Evolutionary conservation across 2,888 invertebrate species (phyloP).

Genomic region (Habrosyne pyritoides): DNA sequence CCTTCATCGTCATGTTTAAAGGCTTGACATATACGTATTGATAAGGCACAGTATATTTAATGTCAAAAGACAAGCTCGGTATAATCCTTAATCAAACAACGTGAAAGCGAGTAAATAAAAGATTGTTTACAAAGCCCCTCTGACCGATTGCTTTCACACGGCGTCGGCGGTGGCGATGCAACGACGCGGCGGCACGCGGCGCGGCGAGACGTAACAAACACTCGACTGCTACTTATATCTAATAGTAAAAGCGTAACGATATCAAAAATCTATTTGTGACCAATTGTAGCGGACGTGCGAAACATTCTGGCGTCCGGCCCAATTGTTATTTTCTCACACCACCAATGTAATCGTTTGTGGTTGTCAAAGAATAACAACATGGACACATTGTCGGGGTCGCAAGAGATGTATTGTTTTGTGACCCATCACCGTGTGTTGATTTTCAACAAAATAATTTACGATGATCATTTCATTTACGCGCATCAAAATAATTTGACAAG

Average conservation of each 20-base stretch:
- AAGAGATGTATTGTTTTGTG: constrained; percentile 23
- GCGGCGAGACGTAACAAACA: constrained; percentile 13
- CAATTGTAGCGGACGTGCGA: constrained; percentile 47
- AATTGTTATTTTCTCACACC: constrained; percentile 52
- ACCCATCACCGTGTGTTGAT: constrained; percentile 15
- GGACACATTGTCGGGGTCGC: constrained; percentile 28
- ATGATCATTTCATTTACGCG: no score
- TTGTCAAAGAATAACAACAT: constrained; percentile 38
- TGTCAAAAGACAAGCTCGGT: no score
- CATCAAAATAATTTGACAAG: no score
- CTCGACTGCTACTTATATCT: not conserved
- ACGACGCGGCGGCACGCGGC: constrained; percentile 12
- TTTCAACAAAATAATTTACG: no score
- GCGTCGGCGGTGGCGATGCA: not conserved
- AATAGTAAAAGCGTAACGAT: constrained; percentile 46
- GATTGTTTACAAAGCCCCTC: not conserved
- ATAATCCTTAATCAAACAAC: no score
- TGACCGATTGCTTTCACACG: not conserved
- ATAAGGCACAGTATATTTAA: no score
- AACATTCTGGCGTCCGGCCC: constrained; percentile 49
- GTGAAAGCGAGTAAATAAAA: not conserved
- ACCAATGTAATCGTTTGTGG: constrained; percentile 33
- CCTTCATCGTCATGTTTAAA: no score
- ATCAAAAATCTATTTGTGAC: constrained; percentile 52
- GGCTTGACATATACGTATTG: no score